These are phyloP conservation scores for Hermodice carunculata DNA, from an alignment of 2,888 invertebrate genomes.

Conservation along the genomic window DNA sequence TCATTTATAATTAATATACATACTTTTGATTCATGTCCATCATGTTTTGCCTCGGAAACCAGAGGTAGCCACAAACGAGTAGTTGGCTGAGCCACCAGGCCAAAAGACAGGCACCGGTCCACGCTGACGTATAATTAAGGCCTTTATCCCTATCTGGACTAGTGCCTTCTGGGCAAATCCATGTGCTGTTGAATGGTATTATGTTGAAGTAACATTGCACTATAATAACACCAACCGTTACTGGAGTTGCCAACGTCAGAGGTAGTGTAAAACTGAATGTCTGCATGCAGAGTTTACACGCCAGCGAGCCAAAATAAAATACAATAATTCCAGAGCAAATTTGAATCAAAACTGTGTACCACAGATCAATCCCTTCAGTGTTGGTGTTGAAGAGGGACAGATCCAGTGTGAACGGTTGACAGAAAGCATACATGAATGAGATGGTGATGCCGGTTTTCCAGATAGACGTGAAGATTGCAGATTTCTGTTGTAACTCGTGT, in stretches of 20 bases:
- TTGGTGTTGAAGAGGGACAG: background rate
- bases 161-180: too few species aligned
- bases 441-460: too few species aligned
- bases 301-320: slow-evolving; percentile 23
- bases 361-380: background rate
- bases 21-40: slow-evolving; percentile 59
- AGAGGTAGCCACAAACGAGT: slow-evolving; percentile 61
- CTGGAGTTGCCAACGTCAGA: slow-evolving; percentile 67
- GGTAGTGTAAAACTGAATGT: slow-evolving; percentile 69
- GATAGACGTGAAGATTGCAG: slow-evolving; percentile 47
- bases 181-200: too few species aligned
- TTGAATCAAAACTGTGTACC: slow-evolving; percentile 10
- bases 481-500: slow-evolving; percentile 48
- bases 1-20: too few species aligned
- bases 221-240: slow-evolving; percentile 23
- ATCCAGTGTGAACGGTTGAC: too few species aligned
- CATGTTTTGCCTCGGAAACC: slow-evolving; percentile 60
- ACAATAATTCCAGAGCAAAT: slow-evolving; percentile 19
- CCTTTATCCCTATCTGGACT: background rate
- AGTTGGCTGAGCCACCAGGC: slow-evolving; percentile 62
- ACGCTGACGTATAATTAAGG: background rate
- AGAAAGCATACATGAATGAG: too few species aligned
- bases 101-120: slow-evolving; percentile 10
- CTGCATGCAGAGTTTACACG: slow-evolving; percentile 31
- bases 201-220: slow-evolving; percentile 25